These are phyloP conservation scores for Nomada flava DNA, from an alignment of 2,888 invertebrate genomes.

Conservation along the genomic window DNA sequence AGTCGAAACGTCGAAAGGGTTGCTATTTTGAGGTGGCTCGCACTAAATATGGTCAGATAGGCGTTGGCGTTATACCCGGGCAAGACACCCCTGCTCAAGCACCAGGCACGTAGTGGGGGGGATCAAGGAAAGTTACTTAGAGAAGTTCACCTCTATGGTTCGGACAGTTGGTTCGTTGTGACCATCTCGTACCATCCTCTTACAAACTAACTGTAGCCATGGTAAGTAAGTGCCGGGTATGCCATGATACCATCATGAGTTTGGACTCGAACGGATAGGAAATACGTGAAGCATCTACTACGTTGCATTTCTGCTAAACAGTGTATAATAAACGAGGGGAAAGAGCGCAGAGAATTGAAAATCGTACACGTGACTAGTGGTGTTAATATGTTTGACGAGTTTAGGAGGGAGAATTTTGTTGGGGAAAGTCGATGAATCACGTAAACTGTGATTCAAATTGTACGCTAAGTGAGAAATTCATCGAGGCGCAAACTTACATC, in stretches of 20 bases:
- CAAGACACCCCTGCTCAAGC: constrained; percentile 77
- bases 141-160: constrained; percentile 82
- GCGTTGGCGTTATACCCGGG: constrained; percentile 79
- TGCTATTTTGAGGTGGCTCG: constrained; percentile 83
- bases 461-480: constrained; percentile 55
- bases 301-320: constrained; percentile 13
- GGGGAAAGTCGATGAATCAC: constrained; percentile 46
- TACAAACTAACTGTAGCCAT: constrained; percentile 79
- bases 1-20: constrained; percentile 79
- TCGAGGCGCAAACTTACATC: constrained; percentile 32
- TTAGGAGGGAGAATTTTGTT: constrained; percentile 35
- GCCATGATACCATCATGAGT: constrained; percentile 29
- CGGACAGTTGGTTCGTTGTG: constrained; percentile 83
- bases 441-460: constrained; percentile 47
- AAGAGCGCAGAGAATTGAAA: not conserved
- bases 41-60: constrained; percentile 84
- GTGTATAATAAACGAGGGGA: constrained; percentile 19
- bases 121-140: constrained; percentile 82
- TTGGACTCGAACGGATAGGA: constrained; percentile 18
- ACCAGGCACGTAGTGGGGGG: constrained; percentile 76
- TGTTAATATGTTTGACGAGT: constrained; percentile 35
- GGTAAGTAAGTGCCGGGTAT: constrained; percentile 76
- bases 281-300: constrained; percentile 24
- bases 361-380: constrained; percentile 44
- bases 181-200: constrained; percentile 82